Evolutionary conservation across 2,797 vertebrate genomes (phyloP), one percentile per base, ranked within the genome.

Genomic region (Scolopax bukidnonensis): DNA sequence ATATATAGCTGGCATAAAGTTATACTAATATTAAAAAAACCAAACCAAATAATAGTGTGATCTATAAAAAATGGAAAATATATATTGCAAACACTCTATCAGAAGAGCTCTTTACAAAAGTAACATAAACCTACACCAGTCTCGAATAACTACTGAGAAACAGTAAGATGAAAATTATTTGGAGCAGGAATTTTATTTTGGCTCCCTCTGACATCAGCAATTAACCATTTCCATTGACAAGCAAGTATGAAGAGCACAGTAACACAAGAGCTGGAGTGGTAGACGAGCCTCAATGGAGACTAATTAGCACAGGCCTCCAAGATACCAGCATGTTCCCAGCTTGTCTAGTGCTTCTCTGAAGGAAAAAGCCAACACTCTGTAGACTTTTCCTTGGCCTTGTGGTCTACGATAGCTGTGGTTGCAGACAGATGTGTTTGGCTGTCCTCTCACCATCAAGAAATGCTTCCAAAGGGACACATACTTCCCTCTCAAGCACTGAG

Each of bases 391-490:
- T 65, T 75, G 48, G 14, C 43, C 12, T 89, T 21, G 9, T 20
- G 24, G 32, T 57, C 32, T 61, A 27, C 5, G 14, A 24, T 45
- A 21, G 17, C 45, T 17, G 6, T 64, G 54, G 12, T 12, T 61
- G 36, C 15, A 57, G 47, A 19, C 1, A 67, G 32, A 28, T 2
- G 1, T 16, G 33, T 47, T 79, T 87, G 47, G 10, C 32, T 91
- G 25, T 60, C 41, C 15, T 60, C 24, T 8, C 17, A 61, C 11
- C 20, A 23, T 9, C 8, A 6, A 70, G 9, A 50, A 60, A 51
- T 32, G 3, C 12, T 75, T 45, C 67, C 3, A 2, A 73, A 76
- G 23, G 40, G 20, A 53, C 12, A 4, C 1, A 0, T 10, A 25
- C 51, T 73, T 78, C 17, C n/a, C 43, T 65, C 36, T 59, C 40